Evolutionary conservation across 2,797 vertebrate species (phyloP).

Genomic region (Takifugu ocellatus): DNA sequence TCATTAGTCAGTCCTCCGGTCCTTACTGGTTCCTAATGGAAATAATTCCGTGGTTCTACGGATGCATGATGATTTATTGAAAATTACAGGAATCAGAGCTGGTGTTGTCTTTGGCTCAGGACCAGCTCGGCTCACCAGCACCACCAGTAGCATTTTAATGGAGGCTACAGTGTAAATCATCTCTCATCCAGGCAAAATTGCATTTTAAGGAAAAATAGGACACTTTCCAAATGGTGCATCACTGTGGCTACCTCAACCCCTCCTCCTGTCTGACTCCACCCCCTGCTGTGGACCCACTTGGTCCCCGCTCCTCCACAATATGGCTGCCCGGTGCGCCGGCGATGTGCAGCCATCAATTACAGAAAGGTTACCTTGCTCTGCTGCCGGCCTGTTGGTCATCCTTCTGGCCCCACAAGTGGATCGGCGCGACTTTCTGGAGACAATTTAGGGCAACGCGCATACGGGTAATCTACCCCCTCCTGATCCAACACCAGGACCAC

Average conservation of each 20-base stretch:
- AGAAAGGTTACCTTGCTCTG: constrained; percentile 78
- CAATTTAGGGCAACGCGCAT: constrained; percentile 45
- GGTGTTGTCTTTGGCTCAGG: too few relatives aligned
- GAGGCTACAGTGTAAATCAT: too few relatives aligned
- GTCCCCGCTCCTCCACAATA: constrained; percentile 61
- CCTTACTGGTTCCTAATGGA: too few relatives aligned
- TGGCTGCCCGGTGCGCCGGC: constrained; percentile 56
- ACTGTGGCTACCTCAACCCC: constrained; percentile 58
- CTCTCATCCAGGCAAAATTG: too few relatives aligned
- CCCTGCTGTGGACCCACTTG: constrained; percentile 56
- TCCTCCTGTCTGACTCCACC: constrained; percentile 38
- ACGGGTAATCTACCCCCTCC: constrained; percentile 17
- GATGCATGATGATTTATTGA: too few relatives aligned
- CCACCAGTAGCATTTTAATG: too few relatives aligned
- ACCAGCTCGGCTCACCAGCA: too few relatives aligned
- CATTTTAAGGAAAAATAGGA: too few relatives aligned
- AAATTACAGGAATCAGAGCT: too few relatives aligned
- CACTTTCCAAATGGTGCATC: constrained; percentile 48
- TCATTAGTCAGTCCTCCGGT: too few relatives aligned
- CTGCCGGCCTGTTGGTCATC: constrained; percentile 53
- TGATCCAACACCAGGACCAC: constrained; percentile 5
- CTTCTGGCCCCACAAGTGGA: constrained; percentile 50
- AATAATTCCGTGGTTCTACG: too few relatives aligned
- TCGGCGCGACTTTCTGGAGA: constrained; percentile 36
- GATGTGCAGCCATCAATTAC: constrained; percentile 75